Evolutionary conservation across 2,113 vertebrate species (phyloP).

Genomic region (Echinops telfairi): DNA sequence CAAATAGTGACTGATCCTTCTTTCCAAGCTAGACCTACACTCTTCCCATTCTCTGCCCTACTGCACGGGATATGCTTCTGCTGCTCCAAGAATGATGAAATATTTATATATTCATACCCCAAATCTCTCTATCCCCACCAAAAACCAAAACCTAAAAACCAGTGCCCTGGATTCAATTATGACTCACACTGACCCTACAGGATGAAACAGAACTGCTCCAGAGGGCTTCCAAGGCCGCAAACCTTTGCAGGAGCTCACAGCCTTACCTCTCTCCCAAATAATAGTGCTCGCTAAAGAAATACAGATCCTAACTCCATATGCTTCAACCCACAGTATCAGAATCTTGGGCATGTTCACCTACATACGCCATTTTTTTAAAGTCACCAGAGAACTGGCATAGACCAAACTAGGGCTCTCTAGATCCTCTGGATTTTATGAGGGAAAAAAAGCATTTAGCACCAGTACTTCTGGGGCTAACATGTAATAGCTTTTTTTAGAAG

Average conservation of each 20-base stretch:
- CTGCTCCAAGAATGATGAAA: neutral
- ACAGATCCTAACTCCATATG: neutral
- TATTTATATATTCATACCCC: too few relatives aligned
- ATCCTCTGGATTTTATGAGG: neutral
- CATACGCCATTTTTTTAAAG: neutral
- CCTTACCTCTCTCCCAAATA: too few relatives aligned
- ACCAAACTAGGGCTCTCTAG: neutral
- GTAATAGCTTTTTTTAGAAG: constrained; percentile 4
- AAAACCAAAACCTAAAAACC: too few relatives aligned
- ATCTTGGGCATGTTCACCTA: neutral
- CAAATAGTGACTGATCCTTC: neutral
- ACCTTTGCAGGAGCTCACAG: too few relatives aligned
- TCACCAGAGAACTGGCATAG: neutral
- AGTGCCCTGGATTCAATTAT: too few relatives aligned
- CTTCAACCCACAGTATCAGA: neutral
- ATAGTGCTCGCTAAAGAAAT: neutral
- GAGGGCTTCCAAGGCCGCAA: too few relatives aligned
- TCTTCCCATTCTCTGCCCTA: neutral
- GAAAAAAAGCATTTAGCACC: neutral
- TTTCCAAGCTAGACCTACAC: neutral
- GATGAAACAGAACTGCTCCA: too few relatives aligned
- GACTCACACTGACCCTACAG: too few relatives aligned
- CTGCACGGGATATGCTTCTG: neutral
- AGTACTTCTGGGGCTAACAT: neutral
- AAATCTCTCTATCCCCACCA: too few relatives aligned